phyloP scores from a whole-genome alignment of 2,113 vertebrate species.

The Petrocephalus zakoni region DNA sequence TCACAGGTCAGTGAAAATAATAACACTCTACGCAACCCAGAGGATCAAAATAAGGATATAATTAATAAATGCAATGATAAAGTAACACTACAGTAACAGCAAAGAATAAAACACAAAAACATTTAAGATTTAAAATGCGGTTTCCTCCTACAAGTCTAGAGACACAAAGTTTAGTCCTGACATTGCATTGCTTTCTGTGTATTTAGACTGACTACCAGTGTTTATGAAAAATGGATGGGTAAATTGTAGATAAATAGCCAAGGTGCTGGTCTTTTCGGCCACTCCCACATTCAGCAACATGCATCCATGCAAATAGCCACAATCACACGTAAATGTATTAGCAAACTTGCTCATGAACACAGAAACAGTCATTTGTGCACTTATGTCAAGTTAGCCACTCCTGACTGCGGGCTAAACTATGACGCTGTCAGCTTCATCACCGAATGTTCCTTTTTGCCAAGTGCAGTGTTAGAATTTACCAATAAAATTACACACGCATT shows the following conservation, averaged over 20 bases:
- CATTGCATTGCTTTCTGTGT: background rate
- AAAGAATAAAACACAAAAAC: background rate
- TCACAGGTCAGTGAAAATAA: background rate
- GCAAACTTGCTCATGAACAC: constrained; percentile 24
- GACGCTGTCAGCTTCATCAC: constrained; percentile 15
- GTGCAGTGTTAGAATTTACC: constrained; percentile 20
- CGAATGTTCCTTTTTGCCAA: constrained; percentile 22
- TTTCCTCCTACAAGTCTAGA: background rate
- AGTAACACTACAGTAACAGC: background rate
- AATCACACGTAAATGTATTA: background rate
- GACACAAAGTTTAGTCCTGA: background rate
- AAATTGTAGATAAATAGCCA: background rate
- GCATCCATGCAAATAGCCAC: background rate
- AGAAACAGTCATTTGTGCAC: constrained; percentile 1
- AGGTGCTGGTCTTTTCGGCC: background rate
- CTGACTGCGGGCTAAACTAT: background rate
- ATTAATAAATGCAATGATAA: background rate
- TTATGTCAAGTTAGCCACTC: no score
- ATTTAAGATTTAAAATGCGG: background rate
- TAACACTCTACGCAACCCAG: background rate
- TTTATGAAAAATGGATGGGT: background rate
- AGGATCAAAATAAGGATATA: background rate
- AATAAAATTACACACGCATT: constrained; percentile 5
- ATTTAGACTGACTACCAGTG: background rate
- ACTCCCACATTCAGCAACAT: background rate